Conservation (phyloP, 2,888 invertebrate species). For the Catocala fraxini region DNA sequence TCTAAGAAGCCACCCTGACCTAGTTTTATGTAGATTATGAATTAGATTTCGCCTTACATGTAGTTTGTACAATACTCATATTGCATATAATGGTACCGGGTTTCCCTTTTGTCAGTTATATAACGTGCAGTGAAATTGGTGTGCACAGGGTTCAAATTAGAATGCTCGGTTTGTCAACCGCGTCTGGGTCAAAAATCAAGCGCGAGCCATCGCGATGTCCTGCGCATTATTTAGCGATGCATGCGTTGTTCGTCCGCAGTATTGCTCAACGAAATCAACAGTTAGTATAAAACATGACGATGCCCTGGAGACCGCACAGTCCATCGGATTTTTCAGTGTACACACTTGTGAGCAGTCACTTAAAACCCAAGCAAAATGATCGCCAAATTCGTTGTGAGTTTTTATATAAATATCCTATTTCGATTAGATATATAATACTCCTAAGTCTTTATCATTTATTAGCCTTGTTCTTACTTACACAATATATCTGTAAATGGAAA, state of each 20-base stretch:
- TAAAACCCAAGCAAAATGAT: slow-evolving; percentile 79
- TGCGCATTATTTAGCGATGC: slow-evolving; percentile 71
- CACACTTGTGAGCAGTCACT: slow-evolving; percentile 81
- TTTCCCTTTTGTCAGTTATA: slow-evolving; percentile 72
- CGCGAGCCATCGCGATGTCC: slow-evolving; percentile 72
- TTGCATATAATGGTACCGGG: slow-evolving; percentile 27
- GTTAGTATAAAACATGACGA: slow-evolving; percentile 79
- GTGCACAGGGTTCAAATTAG: slow-evolving; percentile 79
- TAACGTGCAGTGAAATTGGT: slow-evolving; percentile 80
- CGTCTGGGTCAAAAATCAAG: slow-evolving; percentile 81
- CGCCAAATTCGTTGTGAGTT: slow-evolving; percentile 85
- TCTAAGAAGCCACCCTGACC: slow-evolving; percentile 52
- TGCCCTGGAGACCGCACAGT: slow-evolving; percentile 78
- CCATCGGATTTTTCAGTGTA: slow-evolving; percentile 66
- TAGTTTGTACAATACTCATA: slow-evolving; percentile 17
- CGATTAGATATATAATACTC: too few relatives aligned
- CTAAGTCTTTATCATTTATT: too few relatives aligned
- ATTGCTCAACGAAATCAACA: slow-evolving; percentile 76
- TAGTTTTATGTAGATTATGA: slow-evolving; percentile 41
- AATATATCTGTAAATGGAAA: too few relatives aligned
- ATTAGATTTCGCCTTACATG: slow-evolving; percentile 45
- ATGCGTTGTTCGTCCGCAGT: slow-evolving; percentile 59
- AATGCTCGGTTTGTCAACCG: slow-evolving; percentile 73
- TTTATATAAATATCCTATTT: slow-evolving; percentile 22
- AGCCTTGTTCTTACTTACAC: too few relatives aligned